These are phyloP conservation scores for Homarus americanus DNA, from an alignment of 1,140 invertebrate genomes.

Conservation along the genomic window DNA sequence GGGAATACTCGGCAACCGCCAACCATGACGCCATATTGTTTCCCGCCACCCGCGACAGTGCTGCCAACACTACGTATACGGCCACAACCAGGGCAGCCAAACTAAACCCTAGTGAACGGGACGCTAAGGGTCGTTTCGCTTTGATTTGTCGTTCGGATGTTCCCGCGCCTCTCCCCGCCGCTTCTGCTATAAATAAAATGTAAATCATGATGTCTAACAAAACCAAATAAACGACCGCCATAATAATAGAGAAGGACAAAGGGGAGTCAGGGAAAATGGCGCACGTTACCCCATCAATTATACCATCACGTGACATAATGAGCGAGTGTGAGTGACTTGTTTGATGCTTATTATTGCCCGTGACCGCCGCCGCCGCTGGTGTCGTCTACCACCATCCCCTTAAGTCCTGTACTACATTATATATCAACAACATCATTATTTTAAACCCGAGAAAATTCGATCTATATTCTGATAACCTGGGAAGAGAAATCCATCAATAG, in stretches of 20 bases:
- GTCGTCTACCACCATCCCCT: too few species aligned
- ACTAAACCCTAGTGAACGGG: neutral
- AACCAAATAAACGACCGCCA: slow-evolving; percentile 73
- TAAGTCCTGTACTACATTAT: too few species aligned
- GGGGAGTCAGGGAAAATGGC: slow-evolving; percentile 46
- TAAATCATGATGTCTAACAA: slow-evolving; percentile 72
- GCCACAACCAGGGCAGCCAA: neutral
- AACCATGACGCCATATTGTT: slow-evolving; percentile 70
- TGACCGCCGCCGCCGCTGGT: neutral
- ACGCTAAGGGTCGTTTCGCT: neutral
- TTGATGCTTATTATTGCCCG: slow-evolving; percentile 18
- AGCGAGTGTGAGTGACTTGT: slow-evolving; percentile 46
- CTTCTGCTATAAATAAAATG: slow-evolving; percentile 69
- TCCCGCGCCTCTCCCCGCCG: slow-evolving; percentile 20
- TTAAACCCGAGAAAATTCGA: too few species aligned
- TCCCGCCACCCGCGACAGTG: slow-evolving; percentile 45
- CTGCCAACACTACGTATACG: slow-evolving; percentile 25
- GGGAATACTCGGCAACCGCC: slow-evolving; percentile 62
- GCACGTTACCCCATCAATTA: slow-evolving; percentile 20
- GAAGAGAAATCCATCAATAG: too few species aligned
- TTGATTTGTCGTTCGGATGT: neutral
- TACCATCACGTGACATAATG: slow-evolving; percentile 29
- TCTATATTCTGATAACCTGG: too few species aligned
- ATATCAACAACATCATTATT: too few species aligned
- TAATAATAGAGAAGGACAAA: slow-evolving; percentile 67